Evolutionary conservation across 2,113 vertebrate species (phyloP).

Genomic region (Orientallactaga bullata): DNA sequence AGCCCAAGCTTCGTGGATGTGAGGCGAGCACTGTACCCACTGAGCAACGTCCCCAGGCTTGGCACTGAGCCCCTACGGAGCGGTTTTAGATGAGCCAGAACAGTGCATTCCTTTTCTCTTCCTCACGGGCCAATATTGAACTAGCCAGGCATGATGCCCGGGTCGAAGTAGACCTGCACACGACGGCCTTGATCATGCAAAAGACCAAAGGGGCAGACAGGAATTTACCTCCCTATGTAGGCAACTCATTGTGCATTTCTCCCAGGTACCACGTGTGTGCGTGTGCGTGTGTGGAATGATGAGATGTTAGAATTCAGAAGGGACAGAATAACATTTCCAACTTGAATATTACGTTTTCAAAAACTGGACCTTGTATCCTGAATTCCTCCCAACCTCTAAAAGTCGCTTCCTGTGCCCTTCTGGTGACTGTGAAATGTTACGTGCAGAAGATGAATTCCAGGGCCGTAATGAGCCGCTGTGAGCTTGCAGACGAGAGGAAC

Average conservation of each 20-base stretch:
- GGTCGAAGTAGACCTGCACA: background rate
- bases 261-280: background rate
- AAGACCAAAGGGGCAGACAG: background rate
- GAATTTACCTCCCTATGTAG: background rate
- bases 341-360: constrained; percentile 10
- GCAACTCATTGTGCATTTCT: background rate
- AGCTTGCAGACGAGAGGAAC: constrained; percentile 54
- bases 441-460: constrained; percentile 16
- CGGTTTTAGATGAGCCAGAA: background rate
- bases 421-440: constrained; percentile 48
- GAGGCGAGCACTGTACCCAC: no score
- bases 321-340: background rate
- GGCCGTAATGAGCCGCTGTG: background rate
- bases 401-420: background rate
- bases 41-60: background rate
- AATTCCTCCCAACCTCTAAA: accelerated
- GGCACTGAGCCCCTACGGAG: background rate
- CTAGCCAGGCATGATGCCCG: background rate
- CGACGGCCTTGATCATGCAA: background rate
- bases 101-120: background rate
- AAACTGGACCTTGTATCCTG: background rate
- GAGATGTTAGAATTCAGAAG: background rate
- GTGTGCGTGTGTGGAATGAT: background rate
- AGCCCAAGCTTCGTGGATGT: no score
- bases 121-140: background rate